phyloP scores from a whole-genome alignment of 2,113 vertebrate species.

The Aegithalos caudatus region DNA sequence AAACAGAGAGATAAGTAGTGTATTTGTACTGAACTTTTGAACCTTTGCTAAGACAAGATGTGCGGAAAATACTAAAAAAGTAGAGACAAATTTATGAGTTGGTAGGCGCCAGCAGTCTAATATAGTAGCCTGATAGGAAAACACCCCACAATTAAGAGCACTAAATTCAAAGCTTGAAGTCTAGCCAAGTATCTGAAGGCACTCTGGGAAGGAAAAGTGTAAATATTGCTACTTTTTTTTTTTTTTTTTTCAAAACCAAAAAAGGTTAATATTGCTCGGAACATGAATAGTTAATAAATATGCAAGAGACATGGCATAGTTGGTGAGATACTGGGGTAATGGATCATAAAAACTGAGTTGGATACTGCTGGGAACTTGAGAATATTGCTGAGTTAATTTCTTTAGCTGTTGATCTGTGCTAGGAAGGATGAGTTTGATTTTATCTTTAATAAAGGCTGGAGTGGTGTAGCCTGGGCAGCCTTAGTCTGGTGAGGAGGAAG shows the following conservation, averaged over 20 bases:
- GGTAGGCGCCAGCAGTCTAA: neutral
- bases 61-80: neutral
- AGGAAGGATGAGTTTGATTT: neutral
- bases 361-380: neutral
- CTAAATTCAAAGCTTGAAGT: neutral
- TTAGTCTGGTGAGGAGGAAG: neutral
- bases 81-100: conserved; percentile 26
- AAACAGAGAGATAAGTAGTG: neutral
- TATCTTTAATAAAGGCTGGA: neutral
- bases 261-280: neutral
- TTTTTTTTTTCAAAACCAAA: neutral
- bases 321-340: neutral
- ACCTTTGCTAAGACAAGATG: neutral
- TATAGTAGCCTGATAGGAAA: neutral
- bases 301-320: neutral
- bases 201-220: neutral
- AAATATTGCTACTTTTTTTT: neutral
- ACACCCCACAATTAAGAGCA: neutral
- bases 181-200: neutral
- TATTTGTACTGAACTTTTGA: conserved; percentile 40
- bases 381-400: neutral
- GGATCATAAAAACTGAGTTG: neutral
- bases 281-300: neutral
- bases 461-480: neutral
- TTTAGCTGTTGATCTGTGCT: neutral